Evolutionary conservation across 2,888 invertebrate species (phyloP), one percentile per base, ranked within the genome.

Genomic region (Plagodis dolabraria): DNA sequence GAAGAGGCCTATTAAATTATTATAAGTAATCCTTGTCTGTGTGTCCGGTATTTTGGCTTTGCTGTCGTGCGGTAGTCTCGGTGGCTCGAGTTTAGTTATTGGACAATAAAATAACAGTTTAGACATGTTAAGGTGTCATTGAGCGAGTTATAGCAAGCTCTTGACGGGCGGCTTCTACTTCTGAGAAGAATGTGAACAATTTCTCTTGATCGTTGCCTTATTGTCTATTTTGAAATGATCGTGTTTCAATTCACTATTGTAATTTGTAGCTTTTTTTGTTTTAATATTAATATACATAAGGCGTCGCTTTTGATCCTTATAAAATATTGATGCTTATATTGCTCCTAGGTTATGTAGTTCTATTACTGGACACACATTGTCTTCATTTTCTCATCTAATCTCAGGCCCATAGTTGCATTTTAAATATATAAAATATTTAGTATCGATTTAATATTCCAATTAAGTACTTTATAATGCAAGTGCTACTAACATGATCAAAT

Each of bases 1-100:
- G 88, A 87, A 87, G 85, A 81, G 83, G 82, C 84, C 89, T 89
- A 89, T 92, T 91, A 90, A 90, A 90, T 90, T 87, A 87, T 89
- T 86, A 80, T 83, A 80, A 81, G 80, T 90, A 90, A 90, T 89
- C 89, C 86, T 76, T 76, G 71, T 79, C 77, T 76, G 83, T 83
- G 85, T 84, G 85, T 79, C 80, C 74, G 84, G 85, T 85, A 86
- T 87, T 89, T 85, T 85, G 85, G 86, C 83, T 80, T 78, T 79
- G 77, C 82, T 80, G 84, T 80, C 79, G 74, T 74, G 76, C 71
- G 70, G 79, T 78, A 78, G 81, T 82, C 76, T 79, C 79, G 72
- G 77, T 73, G 76, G 66, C 63, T 59, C 51, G 62, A 60, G 69
- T 76, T 61, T 74, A 83, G 80, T 76, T 82, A 85, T 80, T 80